Evolutionary conservation across 1,140 invertebrate species (phyloP).

Genomic region (Euglossa dilemma): DNA sequence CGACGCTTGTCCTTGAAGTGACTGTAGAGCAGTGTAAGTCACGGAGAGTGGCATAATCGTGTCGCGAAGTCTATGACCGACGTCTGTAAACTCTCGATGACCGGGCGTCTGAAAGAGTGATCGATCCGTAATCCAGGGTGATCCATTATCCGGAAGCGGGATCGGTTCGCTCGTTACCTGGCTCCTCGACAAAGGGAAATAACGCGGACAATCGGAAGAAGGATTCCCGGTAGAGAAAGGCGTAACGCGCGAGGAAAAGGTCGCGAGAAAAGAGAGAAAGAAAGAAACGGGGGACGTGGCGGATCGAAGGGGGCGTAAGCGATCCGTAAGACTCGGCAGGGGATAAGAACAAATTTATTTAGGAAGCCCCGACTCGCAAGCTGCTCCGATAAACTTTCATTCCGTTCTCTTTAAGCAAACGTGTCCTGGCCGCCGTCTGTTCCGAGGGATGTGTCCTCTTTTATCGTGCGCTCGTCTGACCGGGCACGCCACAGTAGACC

Average conservation of each 20-base stretch:
- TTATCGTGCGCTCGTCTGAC: not conserved
- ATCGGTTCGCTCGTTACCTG: not conserved
- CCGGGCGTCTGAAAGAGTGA: not conserved
- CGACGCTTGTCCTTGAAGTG: too few species aligned
- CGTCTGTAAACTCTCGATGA: too few species aligned
- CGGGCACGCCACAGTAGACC: not conserved
- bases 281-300: not conserved
- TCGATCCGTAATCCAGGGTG: not conserved
- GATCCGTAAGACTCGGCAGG: not conserved
- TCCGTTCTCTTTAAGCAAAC: constrained; percentile 29
- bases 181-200: not conserved
- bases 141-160: not conserved
- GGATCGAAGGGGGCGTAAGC: not conserved
- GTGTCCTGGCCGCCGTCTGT: not conserved
- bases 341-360: constrained; percentile 47
- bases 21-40: too few species aligned
- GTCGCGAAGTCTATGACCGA: not conserved
- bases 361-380: not conserved
- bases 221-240: not conserved
- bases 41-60: too few species aligned
- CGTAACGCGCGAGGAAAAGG: not conserved
- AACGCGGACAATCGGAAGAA: not conserved
- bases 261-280: not conserved
- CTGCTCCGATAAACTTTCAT: constrained; percentile 38
- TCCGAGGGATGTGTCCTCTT: too few species aligned